phyloP scores from a whole-genome alignment of 2,888 invertebrate species.

The Rotaria macrura region DNA sequence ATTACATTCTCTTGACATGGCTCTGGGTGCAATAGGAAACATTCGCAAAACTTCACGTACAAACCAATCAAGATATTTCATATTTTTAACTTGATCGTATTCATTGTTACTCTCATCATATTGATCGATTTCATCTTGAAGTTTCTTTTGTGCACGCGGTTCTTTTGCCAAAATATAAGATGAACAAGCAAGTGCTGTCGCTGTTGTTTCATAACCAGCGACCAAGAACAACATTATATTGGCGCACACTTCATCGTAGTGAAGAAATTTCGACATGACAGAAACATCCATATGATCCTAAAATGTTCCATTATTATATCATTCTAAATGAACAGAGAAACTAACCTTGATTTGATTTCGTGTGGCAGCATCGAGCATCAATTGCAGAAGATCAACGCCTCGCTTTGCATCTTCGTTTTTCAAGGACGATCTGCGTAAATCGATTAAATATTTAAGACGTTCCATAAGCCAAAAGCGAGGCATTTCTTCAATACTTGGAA shows the following conservation, averaged over 20 bases:
- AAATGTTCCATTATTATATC: too few relatives aligned
- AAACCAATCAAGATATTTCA: slow-evolving; percentile 51
- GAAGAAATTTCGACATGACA: background rate
- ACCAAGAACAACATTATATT: background rate
- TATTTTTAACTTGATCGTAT: slow-evolving; percentile 29
- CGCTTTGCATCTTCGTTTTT: too few relatives aligned
- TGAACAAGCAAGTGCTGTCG: background rate
- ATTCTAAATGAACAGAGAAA: background rate
- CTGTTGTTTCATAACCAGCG: slow-evolving; percentile 16
- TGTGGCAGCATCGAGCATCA: background rate
- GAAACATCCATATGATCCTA: background rate
- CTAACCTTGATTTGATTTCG: background rate
- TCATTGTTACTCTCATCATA: background rate
- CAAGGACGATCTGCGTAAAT: too few relatives aligned
- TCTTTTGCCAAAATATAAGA: background rate
- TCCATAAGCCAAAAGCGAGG: background rate
- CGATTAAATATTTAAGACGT: background rate
- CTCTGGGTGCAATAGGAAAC: slow-evolving; percentile 42
- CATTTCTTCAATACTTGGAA: background rate
- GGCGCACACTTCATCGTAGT: background rate
- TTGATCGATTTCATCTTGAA: background rate
- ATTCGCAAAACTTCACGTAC: slow-evolving; percentile 50
- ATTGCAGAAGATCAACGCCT: background rate
- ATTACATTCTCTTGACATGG: background rate
- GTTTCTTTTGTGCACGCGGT: background rate